These are phyloP conservation scores for Ephydatia muelleri DNA, from an alignment of 37 sponge, comb jelly and placozoan species.

Conservation along the genomic window DNA sequence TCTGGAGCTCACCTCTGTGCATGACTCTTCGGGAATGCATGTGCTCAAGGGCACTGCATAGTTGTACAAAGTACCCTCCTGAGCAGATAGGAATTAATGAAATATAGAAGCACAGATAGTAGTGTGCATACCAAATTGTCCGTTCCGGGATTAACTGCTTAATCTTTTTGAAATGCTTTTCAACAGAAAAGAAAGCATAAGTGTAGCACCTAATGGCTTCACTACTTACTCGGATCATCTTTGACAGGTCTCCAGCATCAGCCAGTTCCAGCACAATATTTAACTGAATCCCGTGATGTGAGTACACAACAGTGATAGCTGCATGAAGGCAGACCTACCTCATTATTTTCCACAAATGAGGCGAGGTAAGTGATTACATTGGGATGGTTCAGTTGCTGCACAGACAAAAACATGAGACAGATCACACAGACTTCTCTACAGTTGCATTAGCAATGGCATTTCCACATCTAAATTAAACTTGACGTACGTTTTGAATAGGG, in stretches of 20 bases:
- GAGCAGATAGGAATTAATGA: background rate
- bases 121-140: slow-evolving; percentile 83
- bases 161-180: slow-evolving; percentile 96
- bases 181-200: background rate
- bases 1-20: slow-evolving; percentile 87
- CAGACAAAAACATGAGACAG: background rate
- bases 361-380: slow-evolving; percentile 96
- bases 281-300: slow-evolving; percentile 49
- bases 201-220: background rate
- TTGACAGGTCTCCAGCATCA: slow-evolving; percentile 98
- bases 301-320: background rate
- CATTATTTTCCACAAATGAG: slow-evolving; percentile 98
- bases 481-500: too few species aligned
- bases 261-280: slow-evolving; percentile 98
- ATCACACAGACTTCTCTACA: too few species aligned
- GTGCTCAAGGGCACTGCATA: slow-evolving; percentile 94
- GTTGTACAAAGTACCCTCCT: slow-evolving; percentile 96
- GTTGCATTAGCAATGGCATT: too few species aligned
- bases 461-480: too few species aligned
- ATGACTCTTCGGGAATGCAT: slow-evolving; percentile 98
- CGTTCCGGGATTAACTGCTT: slow-evolving; percentile 92
- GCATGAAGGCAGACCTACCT: slow-evolving; percentile 65
- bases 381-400: slow-evolving; percentile 92
- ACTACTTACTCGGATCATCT: slow-evolving; percentile 89
- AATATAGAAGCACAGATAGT: background rate